Evolutionary conservation across 2,888 invertebrate species (phyloP).

Genomic region (Ganaspis brasiliensis): DNA sequence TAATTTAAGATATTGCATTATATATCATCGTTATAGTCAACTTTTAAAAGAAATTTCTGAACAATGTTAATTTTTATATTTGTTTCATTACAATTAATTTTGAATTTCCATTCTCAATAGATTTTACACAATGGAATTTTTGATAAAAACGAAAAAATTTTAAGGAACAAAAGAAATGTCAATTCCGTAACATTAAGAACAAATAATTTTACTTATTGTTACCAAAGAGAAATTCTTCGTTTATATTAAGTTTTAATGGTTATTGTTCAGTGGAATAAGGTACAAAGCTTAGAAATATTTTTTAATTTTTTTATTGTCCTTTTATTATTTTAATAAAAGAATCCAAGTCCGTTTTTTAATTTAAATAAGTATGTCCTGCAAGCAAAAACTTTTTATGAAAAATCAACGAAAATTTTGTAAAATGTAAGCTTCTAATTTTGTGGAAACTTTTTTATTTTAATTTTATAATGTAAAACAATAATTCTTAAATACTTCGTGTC

Average conservation of each 20-base stretch:
- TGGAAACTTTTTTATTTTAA: background rate
- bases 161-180: background rate
- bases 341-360: no score
- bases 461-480: no score
- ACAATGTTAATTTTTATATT: background rate
- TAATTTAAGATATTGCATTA: background rate
- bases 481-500: no score
- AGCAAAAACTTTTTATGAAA: background rate
- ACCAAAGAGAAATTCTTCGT: conserved; percentile 2
- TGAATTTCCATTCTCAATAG: background rate
- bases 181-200: background rate
- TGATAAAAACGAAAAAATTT: background rate
- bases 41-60: background rate
- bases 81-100: background rate
- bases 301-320: background rate
- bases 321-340: no score
- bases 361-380: background rate
- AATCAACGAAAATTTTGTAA: background rate
- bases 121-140: background rate
- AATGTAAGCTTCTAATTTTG: conserved; percentile 14
- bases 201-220: background rate
- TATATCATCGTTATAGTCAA: conserved; percentile 1
- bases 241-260: no score
- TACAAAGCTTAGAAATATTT: background rate
- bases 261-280: no score